Evolutionary conservation across 2,113 vertebrate species (phyloP), one percentile per base, ranked within the genome.

Genomic region (Balaeniceps rex): DNA sequence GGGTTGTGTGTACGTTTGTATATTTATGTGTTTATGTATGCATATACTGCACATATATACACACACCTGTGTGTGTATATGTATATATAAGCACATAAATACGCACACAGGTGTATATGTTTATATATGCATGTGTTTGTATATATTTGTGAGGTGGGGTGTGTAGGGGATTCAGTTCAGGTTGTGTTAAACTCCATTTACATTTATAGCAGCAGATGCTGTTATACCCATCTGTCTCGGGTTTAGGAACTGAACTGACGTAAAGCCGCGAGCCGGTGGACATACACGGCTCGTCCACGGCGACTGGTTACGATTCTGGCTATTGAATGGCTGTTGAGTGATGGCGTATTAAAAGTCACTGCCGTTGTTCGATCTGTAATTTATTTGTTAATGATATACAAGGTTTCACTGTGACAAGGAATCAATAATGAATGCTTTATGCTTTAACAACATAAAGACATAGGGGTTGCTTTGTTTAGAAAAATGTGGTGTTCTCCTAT

Each of bases 201-300:
- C 5, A 14, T 7, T 29, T 72, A 15, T 1, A 69, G 44, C n/a
- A 46, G 36, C 19, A 60, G 34, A 5, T 40, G 23, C 12, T 52
- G 31, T 34, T n/a, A 11, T 12, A 9, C 14, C 24, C 31, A 5
- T 22, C 19, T 46, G 34, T 40, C 26, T 52, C 54, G 22, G 38
- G 26, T 68, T 42, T 78, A 49, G 75, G 42, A 78, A 24, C 47
- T 17, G 33, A 44, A 18, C 13, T 33, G 58, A 36, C 6, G 6
- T 7, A 28, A 72, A 54, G 18, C 33, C 2, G 1, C 6, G 58
- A 34, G 61, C 40, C 11, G 3, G 7, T 3, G 55, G 36, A 23
- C 2, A 2, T 5, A 8, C 2, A 9, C 12, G 22, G 66, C 66
- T 74, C 52, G 55, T 22, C 47, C 26, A 1, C 3, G 12, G 34